Base-by-base conservation (phyloP, 2,888 invertebrate genomes). In the Chironomus riparius region DNA sequence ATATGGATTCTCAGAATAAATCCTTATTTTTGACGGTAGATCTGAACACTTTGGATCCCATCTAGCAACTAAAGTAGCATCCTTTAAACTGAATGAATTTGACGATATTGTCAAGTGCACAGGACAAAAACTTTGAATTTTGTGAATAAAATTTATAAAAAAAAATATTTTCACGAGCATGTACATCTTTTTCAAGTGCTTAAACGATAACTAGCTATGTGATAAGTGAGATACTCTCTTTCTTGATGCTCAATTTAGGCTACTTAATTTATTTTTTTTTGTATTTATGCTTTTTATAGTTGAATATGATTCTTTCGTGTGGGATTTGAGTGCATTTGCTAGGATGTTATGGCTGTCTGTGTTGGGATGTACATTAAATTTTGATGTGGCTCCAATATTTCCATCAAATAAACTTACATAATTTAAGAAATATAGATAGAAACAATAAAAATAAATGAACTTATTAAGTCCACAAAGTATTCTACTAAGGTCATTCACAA, bases 1-100 rank as follows among this genome's bases (percentile, higher is more conserved):
- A 0, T 83, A 81, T 0, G 84, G 84, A 79, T 84, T 82, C 68
- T 82, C 80, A n/a, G 78, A 79, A 77, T 81, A 84, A 50, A 84
- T 78, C 71, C 82, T 83, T 76, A 84, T 81, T 82, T 82, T 83
- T 77, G 82, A 79, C 12, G 84, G 84, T 22, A 81, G 80, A 10
- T 80, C 78, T 70, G 78, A 79, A 77, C 84, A 84, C 69, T 81
- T 80, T 13, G 50, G 83, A 15, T 83, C 83, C 83, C 83, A 84
- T 76, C 82, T 83, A 13, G 84, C 77, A 78, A 82, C 81, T 56
- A 84, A 77, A 3, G 78, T 78, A 2, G 83, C 79, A 24, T 83
- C 82, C 48, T 79, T 78, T 65, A 81, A 73, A 2, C 79, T 79
- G 69, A 81, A 81, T 70, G 82, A 82, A 47, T 79, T 79, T 71